A percentile compares a stretch with the other conserved stretches of the same genome.
Conservation (phyloP, 2,888 invertebrate species). For the Scaptomyza tumidula region DNA sequence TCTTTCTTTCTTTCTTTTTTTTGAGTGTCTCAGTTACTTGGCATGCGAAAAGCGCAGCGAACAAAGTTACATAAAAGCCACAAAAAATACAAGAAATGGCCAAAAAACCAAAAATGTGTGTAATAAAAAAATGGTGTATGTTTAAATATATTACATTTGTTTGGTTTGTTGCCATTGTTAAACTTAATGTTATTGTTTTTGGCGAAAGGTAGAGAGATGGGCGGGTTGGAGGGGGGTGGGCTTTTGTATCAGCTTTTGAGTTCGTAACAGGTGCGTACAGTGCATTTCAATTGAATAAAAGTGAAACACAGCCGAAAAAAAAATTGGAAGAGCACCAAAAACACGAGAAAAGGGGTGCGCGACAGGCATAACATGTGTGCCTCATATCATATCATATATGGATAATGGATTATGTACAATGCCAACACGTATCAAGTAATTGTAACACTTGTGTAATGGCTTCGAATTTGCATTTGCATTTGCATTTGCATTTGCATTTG, state of each 20-base stretch:
- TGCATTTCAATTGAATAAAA: slow-evolving; percentile 74
- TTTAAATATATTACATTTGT: slow-evolving; percentile 48
- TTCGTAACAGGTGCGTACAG: slow-evolving; percentile 70
- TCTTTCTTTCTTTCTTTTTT: background rate
- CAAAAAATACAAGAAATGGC: slow-evolving; percentile 23
- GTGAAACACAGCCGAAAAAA: slow-evolving; percentile 52
- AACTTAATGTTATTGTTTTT: slow-evolving; percentile 53
- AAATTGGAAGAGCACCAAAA: slow-evolving; percentile 27
- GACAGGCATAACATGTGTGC: slow-evolving; percentile 41
- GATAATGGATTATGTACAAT: slow-evolving; percentile 28
- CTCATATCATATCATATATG: slow-evolving; percentile 25
- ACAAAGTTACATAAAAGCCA: slow-evolving; percentile 41
- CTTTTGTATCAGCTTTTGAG: slow-evolving; percentile 16
- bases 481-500: too few species aligned
- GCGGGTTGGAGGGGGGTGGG: background rate
- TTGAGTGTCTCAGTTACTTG: slow-evolving; percentile 2
- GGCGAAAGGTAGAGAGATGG: slow-evolving; percentile 6
- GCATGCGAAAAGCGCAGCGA: slow-evolving; percentile 54
- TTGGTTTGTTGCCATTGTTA: slow-evolving; percentile 42
- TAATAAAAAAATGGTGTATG: slow-evolving; percentile 12
- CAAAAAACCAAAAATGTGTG: slow-evolving; percentile 13
- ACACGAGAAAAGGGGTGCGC: slow-evolving; percentile 21
- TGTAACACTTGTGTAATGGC: slow-evolving; percentile 58
- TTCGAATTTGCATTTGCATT: slow-evolving; percentile 39
- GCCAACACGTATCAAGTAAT: slow-evolving; percentile 37